These are phyloP conservation scores for Scomber colias DNA, from an alignment of 2,113 vertebrate species.

Conservation along the genomic window DNA sequence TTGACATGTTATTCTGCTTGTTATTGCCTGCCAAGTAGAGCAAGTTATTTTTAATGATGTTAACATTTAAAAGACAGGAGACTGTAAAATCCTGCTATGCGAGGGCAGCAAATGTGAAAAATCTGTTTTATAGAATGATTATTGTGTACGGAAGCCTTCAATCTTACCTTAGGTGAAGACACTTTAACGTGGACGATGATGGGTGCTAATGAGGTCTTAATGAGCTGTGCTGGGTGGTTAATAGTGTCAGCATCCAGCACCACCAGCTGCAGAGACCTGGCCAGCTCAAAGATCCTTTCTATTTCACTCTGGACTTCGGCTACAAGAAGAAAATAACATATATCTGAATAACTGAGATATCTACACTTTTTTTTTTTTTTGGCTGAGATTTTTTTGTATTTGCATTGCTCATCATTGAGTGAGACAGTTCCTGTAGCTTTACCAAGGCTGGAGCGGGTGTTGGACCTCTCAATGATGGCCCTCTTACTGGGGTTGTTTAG, in stretches of 20 bases:
- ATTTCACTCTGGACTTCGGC: conserved; percentile 99
- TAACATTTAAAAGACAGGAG: not conserved
- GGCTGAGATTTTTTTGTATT: too few relatives aligned
- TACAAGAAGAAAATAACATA: conserved; percentile 64
- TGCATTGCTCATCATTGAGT: conserved; percentile 68
- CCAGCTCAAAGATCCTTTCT: conserved; percentile 97
- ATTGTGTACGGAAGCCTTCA: not conserved
- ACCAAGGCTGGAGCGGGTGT: conserved; percentile 97
- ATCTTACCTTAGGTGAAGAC: conserved; percentile 95
- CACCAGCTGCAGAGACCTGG: conserved; percentile 95
- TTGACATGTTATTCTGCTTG: not conserved
- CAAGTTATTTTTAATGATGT: conserved; percentile 1
- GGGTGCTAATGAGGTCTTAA: conserved; percentile 98
- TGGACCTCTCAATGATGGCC: conserved; percentile 97
- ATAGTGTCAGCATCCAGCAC: conserved; percentile 98
- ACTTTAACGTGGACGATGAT: conserved; percentile 99
- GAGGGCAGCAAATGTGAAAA: not conserved
- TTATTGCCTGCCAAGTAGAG: not conserved
- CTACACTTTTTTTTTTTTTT: not conserved
- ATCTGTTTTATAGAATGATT: not conserved
- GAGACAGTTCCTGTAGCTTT: conserved; percentile 70
- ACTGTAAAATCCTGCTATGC: not conserved
- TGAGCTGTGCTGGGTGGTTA: conserved; percentile 97
- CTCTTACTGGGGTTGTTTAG: conserved; percentile 99
- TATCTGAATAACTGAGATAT: not conserved